Conservation (phyloP, 1,140 invertebrate species). For the Thaumetopoea pityocampa region DNA sequence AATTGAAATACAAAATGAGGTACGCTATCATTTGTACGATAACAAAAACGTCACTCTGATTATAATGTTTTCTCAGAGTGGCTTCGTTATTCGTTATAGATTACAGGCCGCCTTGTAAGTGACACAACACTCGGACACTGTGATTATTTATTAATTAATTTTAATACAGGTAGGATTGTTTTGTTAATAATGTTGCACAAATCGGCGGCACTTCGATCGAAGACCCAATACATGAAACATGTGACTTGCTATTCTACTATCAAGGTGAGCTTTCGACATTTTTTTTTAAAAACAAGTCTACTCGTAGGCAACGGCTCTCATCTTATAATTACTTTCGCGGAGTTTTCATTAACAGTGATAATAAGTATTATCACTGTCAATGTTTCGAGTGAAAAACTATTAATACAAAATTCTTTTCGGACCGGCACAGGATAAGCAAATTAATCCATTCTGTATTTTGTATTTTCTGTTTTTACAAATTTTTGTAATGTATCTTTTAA, state of each 20-base stretch:
- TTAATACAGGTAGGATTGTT: slow-evolving; percentile 2
- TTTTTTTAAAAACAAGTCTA: too few species aligned
- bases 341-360: too few species aligned
- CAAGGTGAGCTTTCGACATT: slow-evolving; percentile 40
- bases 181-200: slow-evolving; percentile 46
- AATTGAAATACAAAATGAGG: slow-evolving; percentile 19
- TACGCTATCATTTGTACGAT: slow-evolving; percentile 32
- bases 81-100: slow-evolving; percentile 30
- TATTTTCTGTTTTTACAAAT: too few species aligned
- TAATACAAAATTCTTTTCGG: too few species aligned
- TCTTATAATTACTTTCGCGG: too few species aligned
- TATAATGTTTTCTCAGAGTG: slow-evolving; percentile 38
- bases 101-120: slow-evolving; percentile 37
- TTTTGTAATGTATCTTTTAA: too few species aligned
- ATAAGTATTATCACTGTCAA: too few species aligned
- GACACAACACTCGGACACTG: slow-evolving; percentile 16
- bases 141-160: background rate
- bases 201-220: slow-evolving; percentile 42
- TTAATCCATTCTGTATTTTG: too few species aligned
- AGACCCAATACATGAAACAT: slow-evolving; percentile 39
- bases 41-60: slow-evolving; percentile 37
- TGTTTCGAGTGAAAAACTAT: too few species aligned
- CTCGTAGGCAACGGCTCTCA: too few species aligned
- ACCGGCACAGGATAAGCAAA: too few species aligned
- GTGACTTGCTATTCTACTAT: slow-evolving; percentile 46